These are phyloP conservation scores for Enteromius radiatus DNA, from an alignment of 2,797 vertebrate genomes.

Conservation along the genomic window DNA sequence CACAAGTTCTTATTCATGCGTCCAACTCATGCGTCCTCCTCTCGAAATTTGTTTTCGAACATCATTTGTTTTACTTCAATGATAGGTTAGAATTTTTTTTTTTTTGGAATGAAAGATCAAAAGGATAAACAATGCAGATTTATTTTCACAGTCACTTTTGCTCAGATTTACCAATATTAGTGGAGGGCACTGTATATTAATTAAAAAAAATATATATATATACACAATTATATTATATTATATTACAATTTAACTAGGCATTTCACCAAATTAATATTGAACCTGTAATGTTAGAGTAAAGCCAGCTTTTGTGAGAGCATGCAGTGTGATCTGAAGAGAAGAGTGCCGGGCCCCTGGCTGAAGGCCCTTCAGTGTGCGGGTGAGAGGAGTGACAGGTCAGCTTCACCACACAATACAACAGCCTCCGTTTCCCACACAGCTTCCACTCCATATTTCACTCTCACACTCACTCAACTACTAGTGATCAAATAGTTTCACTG, in stretches of 20 bases:
- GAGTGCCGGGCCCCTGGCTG: conserved; percentile 16
- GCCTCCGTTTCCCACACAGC: conserved; percentile 44
- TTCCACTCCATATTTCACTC: conserved; percentile 33
- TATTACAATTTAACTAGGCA: neutral
- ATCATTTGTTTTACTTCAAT: no score
- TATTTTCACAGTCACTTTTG: no score
- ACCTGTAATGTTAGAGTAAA: neutral
- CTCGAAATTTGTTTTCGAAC: no score
- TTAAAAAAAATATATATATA: neutral
- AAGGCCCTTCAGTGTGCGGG: conserved; percentile 45
- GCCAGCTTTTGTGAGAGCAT: conserved; percentile 1
- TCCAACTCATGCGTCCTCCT: no score
- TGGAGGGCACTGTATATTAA: no score
- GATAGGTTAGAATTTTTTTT: no score
- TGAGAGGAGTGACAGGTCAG: conserved; percentile 40
- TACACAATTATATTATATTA: neutral
- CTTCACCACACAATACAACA: conserved; percentile 48
- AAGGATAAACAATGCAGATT: no score
- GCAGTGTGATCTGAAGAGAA: conserved; percentile 38
- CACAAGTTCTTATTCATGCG: no score
- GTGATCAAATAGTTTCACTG: neutral
- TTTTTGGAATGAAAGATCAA: no score
- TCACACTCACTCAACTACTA: conserved; percentile 9
- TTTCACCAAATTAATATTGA: neutral
- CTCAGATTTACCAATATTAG: no score